phyloP scores from a whole-genome alignment of 2,888 invertebrate genomes.

The Microctonus aethiopoides region DNA sequence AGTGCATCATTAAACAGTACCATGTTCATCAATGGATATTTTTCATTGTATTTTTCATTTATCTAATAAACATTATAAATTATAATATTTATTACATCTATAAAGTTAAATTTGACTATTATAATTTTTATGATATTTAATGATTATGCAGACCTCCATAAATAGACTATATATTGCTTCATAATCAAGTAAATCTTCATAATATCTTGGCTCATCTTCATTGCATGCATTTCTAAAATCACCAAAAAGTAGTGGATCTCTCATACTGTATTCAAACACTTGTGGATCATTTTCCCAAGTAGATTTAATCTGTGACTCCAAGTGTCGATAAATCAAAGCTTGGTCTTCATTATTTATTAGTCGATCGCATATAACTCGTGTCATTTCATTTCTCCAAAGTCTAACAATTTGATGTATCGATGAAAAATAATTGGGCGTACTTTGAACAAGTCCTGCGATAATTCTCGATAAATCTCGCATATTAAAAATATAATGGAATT shows the following conservation, averaged over 20 bases:
- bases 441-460: slow-evolving; percentile 83
- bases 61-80: slow-evolving; percentile 72
- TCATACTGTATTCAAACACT: slow-evolving; percentile 75
- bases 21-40: slow-evolving; percentile 78
- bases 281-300: slow-evolving; percentile 69
- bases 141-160: slow-evolving; percentile 75
- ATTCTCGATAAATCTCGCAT: slow-evolving; percentile 90
- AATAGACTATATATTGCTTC: slow-evolving; percentile 89
- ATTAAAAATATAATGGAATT: slow-evolving; percentile 96
- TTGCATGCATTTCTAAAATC: slow-evolving; percentile 89
- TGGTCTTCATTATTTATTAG: slow-evolving; percentile 80
- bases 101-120: too few species aligned
- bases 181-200: slow-evolving; percentile 91
- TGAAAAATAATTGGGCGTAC: slow-evolving; percentile 77
- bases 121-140: too few species aligned
- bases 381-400: slow-evolving; percentile 92
- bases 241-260: slow-evolving; percentile 88
- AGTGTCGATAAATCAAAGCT: slow-evolving; percentile 71
- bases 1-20: slow-evolving; percentile 93
- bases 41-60: slow-evolving; percentile 86
- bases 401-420: slow-evolving; percentile 79
- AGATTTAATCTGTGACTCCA: slow-evolving; percentile 73
- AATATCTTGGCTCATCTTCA: slow-evolving; percentile 81
- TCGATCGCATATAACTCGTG: slow-evolving; percentile 87
- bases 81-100: too few species aligned